These are phyloP conservation scores for Eremophila alpestris DNA, from an alignment of 2,797 vertebrate species.

Conservation along the genomic window DNA sequence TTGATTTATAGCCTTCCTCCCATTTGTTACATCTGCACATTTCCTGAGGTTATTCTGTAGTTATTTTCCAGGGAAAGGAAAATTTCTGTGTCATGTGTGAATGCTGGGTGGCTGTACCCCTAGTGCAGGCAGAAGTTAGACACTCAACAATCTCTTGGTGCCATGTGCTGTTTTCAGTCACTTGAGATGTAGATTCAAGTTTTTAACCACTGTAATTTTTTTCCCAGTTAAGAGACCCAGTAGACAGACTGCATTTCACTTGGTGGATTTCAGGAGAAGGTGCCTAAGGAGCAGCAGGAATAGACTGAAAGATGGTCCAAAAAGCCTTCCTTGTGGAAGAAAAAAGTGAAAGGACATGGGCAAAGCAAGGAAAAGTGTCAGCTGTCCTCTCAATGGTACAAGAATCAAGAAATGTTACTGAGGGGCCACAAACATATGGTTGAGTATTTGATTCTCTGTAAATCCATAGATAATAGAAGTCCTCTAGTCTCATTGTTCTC, in stretches of 20 bases:
- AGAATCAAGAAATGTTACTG: background rate
- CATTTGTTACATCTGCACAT: background rate
- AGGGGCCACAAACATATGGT: fast-evolving
- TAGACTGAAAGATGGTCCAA: background rate
- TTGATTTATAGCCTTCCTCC: background rate
- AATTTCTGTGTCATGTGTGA: background rate
- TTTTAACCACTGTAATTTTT: background rate
- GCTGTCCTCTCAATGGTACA: background rate
- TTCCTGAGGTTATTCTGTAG: background rate
- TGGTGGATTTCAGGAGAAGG: background rate
- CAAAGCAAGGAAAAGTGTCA: background rate
- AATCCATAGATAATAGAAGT: background rate
- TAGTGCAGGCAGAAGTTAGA: background rate
- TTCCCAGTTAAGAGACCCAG: background rate
- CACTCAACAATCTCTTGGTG: background rate
- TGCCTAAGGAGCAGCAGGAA: background rate
- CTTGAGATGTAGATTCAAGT: background rate
- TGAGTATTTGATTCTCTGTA: background rate
- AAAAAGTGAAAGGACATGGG: background rate
- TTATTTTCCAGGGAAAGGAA: background rate
- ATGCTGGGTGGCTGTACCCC: background rate
- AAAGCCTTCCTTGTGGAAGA: background rate
- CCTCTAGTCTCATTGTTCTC: background rate
- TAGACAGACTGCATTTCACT: background rate
- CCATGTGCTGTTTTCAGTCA: background rate